phyloP scores from a whole-genome alignment of 2,113 vertebrate species.

The Eira barbara region DNA sequence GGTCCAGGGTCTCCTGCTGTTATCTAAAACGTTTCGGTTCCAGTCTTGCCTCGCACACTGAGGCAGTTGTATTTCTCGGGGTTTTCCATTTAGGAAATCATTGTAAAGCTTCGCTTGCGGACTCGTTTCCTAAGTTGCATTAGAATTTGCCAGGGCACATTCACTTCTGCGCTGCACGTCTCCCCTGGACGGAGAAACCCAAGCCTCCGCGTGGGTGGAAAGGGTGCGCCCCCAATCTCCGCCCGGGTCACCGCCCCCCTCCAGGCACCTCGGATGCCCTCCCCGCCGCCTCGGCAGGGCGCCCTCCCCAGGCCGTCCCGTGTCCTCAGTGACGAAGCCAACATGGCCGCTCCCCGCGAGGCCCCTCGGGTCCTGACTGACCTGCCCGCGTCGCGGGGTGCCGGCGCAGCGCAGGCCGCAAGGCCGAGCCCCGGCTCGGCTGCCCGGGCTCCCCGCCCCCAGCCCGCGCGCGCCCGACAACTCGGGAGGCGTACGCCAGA shows the following conservation, averaged over 20 bases:
- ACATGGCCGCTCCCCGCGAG: slow-evolving; percentile 66
- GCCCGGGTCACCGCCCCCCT: too few relatives aligned
- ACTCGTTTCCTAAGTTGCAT: not conserved
- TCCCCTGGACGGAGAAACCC: accelerated
- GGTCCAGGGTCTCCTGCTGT: accelerated
- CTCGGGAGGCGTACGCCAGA: not conserved
- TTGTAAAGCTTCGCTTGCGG: not conserved
- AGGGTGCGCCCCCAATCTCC: not conserved
- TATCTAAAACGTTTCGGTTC: not conserved
- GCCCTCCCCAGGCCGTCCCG: not conserved
- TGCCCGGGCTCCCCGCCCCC: not conserved
- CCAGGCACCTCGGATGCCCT: not conserved
- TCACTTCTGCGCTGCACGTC: not conserved
- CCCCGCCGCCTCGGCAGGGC: not conserved
- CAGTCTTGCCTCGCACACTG: not conserved
- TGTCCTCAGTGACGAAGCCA: not conserved
- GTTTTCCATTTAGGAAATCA: not conserved
- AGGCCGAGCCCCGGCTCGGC: not conserved
- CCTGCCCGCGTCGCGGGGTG: not conserved
- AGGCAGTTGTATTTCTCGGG: not conserved
- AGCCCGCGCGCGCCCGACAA: not conserved
- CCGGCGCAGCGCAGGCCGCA: too few relatives aligned
- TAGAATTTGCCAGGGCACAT: not conserved
- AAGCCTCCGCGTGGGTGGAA: not conserved
- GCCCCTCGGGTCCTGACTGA: not conserved